Conservation (phyloP, 2,888 invertebrate genomes). For the Amblyteles armatorius region DNA sequence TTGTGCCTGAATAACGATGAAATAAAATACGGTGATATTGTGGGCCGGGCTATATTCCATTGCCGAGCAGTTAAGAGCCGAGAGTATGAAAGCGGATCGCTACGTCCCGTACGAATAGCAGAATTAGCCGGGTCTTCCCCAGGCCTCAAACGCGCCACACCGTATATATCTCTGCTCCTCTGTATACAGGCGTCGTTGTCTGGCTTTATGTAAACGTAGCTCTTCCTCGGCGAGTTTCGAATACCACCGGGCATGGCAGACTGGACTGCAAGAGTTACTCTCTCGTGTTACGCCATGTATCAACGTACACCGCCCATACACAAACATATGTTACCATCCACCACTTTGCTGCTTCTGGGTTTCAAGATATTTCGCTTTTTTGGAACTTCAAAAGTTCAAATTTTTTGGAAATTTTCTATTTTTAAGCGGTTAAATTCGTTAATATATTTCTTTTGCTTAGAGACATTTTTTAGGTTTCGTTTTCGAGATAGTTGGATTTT, state of each 20-base stretch:
- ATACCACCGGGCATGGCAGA: slow-evolving; percentile 42
- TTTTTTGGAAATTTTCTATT: too few species aligned
- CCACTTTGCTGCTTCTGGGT: background rate
- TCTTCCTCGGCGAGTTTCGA: slow-evolving; percentile 54
- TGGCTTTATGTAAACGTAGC: slow-evolving; percentile 66
- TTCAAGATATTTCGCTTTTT: background rate
- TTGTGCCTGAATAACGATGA: background rate
- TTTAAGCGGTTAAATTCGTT: too few species aligned
- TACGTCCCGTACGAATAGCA: slow-evolving; percentile 71
- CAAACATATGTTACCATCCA: background rate
- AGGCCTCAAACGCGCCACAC: slow-evolving; percentile 71
- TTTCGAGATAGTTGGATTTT: too few species aligned
- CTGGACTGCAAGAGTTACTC: slow-evolving; percentile 37
- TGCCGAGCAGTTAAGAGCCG: slow-evolving; percentile 50
- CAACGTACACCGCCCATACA: slow-evolving; percentile 7
- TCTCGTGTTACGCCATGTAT: slow-evolving; percentile 36
- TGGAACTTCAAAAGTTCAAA: background rate
- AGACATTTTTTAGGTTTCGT: too few species aligned
- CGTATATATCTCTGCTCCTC: slow-evolving; percentile 58
- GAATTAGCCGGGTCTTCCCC: slow-evolving; percentile 81
- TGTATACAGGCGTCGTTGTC: slow-evolving; percentile 59
- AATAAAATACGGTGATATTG: slow-evolving; percentile 58
- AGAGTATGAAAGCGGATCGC: slow-evolving; percentile 57
- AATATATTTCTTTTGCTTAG: too few species aligned
- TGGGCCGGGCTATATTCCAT: slow-evolving; percentile 30